Base-by-base conservation (phyloP, 1,140 invertebrate genomes). In the Stratiolaelaps scimitus region DNA sequence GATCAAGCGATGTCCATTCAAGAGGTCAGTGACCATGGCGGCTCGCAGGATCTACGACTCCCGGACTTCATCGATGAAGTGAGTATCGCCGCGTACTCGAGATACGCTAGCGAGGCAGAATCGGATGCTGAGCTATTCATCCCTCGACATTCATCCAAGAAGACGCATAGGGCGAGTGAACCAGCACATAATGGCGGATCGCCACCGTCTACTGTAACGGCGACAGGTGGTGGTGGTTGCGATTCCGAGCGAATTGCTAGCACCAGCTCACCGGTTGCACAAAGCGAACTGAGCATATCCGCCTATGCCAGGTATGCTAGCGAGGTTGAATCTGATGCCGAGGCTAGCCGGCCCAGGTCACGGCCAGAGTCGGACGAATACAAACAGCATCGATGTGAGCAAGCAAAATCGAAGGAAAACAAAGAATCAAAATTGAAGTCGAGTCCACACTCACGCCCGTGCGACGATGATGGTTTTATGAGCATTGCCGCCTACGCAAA, bases 51-150 rank as follows among this genome's bases (percentile, higher is more conserved):
- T 34, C 15, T 60, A 17, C 15, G 53, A 15, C 23, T 60, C 2
- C 53, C 53, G 15, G 53, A 60, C 53, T 26, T 60, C 15, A 60
- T 60, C 23, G 53, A 60, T 23, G 53, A 60, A 23, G 26, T 60
- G 53, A 60, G 53, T 23, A 60, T 60, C 53, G 53, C 53, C 4
- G 53, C 53, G 0, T 60, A 60, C 23, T 15, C 53, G 13, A 60
- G 23, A 26, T 60, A 60, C 10, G 53, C 53, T 17, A 60, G 53
- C 10, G 53, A 60, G 4, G 53, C 53, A 2, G 53, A 60, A 34
- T 60, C 53, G 15, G 53, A 60, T 23, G 53, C 53, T 26, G 53
- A 60, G 34, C 23, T 60, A 4, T 60, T 60, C 53, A 26, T 60
- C 17, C 53, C 53, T 26, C 4, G 34, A 40, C 34, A 40, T 4